Percentiles rank a stretch among this genome's conserved stretches.
phyloP scores from a whole-genome alignment of 2,113 vertebrate genomes.

The Epinephelus fuscoguttatus region DNA sequence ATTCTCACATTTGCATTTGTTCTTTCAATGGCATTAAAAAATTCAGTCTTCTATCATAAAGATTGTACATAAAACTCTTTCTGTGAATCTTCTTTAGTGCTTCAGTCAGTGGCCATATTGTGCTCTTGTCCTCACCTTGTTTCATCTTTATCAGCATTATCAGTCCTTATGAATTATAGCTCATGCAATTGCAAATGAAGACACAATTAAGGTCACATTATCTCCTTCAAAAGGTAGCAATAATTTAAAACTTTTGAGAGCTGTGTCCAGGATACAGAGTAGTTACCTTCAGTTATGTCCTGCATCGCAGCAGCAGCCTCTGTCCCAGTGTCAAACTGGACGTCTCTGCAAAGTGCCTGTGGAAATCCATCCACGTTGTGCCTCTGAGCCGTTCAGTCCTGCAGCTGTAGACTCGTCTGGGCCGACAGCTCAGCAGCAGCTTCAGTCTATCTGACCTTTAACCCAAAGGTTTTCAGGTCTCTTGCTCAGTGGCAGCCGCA shows the following conservation, averaged over 20 bases:
- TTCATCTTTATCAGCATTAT: neutral
- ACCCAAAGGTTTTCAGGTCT: neutral
- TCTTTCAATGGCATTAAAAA: slow-evolving; percentile 16
- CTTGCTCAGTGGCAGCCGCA: slow-evolving; percentile 89
- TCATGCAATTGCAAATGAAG: neutral
- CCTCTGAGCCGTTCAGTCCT: neutral
- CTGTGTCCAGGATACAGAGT: neutral
- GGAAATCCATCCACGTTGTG: slow-evolving; percentile 6
- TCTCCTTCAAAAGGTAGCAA: slow-evolving; percentile 10
- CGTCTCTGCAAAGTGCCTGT: slow-evolving; percentile 49
- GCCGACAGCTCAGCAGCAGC: neutral
- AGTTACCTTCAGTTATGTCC: neutral
- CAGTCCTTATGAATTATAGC: neutral
- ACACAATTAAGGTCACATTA: neutral
- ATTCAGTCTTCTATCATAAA: neutral
- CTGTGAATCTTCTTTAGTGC: slow-evolving; percentile 52
- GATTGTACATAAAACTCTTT: neutral
- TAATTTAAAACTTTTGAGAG: neutral
- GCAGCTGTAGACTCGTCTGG: neutral
- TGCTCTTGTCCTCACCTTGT: neutral
- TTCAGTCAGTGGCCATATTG: slow-evolving; percentile 32
- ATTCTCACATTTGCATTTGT: slow-evolving; percentile 19
- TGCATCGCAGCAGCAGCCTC: slow-evolving; percentile 28
- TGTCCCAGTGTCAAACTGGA: slow-evolving; percentile 15
- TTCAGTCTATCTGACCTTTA: neutral